These are phyloP conservation scores for Ceyx cyanopectus DNA, from an alignment of 2,113 vertebrate genomes.

Conservation along the genomic window DNA sequence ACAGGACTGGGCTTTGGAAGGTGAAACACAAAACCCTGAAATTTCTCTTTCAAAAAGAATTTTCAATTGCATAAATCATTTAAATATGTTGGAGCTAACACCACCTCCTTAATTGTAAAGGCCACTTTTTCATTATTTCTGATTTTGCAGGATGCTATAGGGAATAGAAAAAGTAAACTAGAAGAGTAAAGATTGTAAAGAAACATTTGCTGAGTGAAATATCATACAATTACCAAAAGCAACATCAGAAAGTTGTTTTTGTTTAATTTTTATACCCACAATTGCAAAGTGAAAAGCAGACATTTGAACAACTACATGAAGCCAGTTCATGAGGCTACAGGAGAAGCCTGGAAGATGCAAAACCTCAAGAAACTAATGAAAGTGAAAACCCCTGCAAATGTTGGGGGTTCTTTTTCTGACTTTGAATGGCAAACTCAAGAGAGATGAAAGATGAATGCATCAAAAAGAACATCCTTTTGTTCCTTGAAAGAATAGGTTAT, in stretches of 20 bases:
- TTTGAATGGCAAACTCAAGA: conserved; percentile 24
- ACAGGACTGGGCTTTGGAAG: neutral
- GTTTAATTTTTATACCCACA: neutral
- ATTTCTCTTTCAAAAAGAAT: neutral
- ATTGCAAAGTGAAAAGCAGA: neutral
- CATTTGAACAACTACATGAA: neutral
- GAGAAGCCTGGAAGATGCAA: neutral
- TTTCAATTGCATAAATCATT: neutral
- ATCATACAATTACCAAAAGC: neutral
- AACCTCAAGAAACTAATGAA: conserved; percentile 4
- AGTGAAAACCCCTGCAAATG: conserved; percentile 1
- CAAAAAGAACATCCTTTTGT: conserved; percentile 52
- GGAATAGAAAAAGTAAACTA: neutral
- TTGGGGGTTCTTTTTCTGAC: neutral
- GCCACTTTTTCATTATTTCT: neutral
- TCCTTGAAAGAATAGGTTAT: conserved; percentile 57
- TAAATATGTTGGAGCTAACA: neutral
- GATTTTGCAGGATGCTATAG: neutral
- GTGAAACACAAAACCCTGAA: neutral
- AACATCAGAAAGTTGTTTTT: neutral
- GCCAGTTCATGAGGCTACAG: neutral
- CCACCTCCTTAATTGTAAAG: neutral
- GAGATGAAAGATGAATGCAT: conserved; percentile 52
- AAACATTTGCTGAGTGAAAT: neutral
- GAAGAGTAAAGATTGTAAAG: neutral